Evolutionary conservation across 2,888 invertebrate species (phyloP).

Genomic region (Drosophila prostipennis): DNA sequence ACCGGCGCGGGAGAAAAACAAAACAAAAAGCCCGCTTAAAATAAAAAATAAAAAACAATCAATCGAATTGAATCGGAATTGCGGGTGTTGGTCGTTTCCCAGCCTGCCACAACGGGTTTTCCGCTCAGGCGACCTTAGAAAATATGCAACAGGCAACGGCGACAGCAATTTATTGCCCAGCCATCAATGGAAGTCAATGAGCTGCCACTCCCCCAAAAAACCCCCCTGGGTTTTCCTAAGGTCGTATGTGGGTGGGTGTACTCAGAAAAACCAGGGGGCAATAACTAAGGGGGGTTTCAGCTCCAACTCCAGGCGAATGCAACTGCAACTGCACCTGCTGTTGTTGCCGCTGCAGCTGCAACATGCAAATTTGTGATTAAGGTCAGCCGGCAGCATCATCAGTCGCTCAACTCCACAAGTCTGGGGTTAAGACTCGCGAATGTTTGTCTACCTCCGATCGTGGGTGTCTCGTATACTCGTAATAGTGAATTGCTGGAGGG

Average conservation of each 20-base stretch:
- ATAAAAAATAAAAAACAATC: constrained; percentile 14
- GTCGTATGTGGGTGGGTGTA: constrained; percentile 67
- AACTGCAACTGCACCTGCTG: constrained; percentile 56
- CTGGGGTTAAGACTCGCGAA: constrained; percentile 47
- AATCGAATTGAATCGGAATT: constrained; percentile 47
- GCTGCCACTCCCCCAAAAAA: constrained; percentile 37
- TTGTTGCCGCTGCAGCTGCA: constrained; percentile 34
- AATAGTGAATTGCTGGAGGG: constrained; percentile 20
- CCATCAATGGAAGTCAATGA: constrained; percentile 71
- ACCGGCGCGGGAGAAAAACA: constrained; percentile 23
- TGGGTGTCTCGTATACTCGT: constrained; percentile 57
- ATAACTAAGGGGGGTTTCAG: neutral
- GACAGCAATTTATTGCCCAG: constrained; percentile 63
- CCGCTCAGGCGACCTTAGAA: constrained; percentile 69
- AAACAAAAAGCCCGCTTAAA: constrained; percentile 40
- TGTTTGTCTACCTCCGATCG: constrained; percentile 39
- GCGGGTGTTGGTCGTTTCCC: constrained; percentile 69
- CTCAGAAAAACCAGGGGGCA: neutral
- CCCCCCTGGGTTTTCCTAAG: constrained; percentile 40
- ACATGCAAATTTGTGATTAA: constrained; percentile 80
- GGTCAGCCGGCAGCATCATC: constrained; percentile 75
- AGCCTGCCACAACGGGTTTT: constrained; percentile 51
- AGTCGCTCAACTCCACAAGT: constrained; percentile 47
- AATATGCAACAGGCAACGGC: constrained; percentile 62
- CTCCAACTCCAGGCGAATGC: constrained; percentile 30